Conservation (phyloP, 2,797 vertebrate species). For the Columba guinea region DNA sequence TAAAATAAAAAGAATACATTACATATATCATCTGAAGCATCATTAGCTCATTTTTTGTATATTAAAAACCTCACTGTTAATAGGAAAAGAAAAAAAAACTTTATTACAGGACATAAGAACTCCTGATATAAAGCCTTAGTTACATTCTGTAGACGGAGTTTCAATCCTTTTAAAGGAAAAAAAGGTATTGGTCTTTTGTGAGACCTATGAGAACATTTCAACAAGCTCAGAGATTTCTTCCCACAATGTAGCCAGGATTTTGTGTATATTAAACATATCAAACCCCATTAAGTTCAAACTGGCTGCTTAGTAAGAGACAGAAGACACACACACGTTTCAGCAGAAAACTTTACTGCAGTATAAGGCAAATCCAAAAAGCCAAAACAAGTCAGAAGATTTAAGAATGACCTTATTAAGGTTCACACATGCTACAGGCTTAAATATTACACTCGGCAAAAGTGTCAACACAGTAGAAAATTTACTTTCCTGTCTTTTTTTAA, state of each 20-base stretch:
- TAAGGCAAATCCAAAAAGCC: conserved; percentile 45
- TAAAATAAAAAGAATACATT: conserved; percentile 89
- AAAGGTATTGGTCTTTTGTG: conserved; percentile 54
- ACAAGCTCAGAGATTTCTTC: conserved; percentile 52
- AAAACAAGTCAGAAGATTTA: conserved; percentile 26
- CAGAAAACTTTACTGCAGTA: conserved; percentile 41
- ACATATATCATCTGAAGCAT: conserved; percentile 85
- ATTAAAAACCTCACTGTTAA: conserved; percentile 79
- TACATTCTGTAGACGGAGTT: conserved; percentile 72
- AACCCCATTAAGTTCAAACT: conserved; percentile 57
- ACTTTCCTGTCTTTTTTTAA: neutral
- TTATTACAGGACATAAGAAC: conserved; percentile 72
- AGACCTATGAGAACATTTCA: conserved; percentile 63
- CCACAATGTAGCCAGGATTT: conserved; percentile 18
- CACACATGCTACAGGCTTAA: neutral
- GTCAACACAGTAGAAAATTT: neutral
- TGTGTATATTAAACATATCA: conserved; percentile 1
- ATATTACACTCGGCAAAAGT: neutral
- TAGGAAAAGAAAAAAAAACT: conserved; percentile 69
- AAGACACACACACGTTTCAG: conserved; percentile 36
- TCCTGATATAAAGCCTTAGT: conserved; percentile 73
- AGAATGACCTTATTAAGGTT: conserved; percentile 57
- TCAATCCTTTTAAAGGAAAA: conserved; percentile 65
- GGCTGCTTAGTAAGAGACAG: conserved; percentile 35
- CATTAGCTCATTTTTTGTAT: conserved; percentile 80